A percentile compares a stretch with the other conserved stretches of the same genome.
Evolutionary conservation across 2,113 vertebrate genomes (phyloP).

Genomic region (Campylomormyrus numenius): DNA sequence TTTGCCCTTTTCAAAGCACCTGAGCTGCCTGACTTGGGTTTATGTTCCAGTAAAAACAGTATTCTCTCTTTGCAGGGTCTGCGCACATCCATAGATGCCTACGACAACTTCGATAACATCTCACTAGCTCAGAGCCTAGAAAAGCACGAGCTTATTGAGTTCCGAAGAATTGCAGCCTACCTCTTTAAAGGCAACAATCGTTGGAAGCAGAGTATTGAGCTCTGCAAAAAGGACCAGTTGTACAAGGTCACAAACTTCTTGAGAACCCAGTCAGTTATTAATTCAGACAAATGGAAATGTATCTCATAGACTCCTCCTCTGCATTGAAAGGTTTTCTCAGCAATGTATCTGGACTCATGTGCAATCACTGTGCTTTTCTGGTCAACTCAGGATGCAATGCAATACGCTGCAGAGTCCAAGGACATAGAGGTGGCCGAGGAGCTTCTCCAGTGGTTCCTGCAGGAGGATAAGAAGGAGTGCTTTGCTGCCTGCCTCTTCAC

Average conservation of each 20-base stretch:
- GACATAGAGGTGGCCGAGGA: slow-evolving; percentile 93
- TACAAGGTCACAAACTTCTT: slow-evolving; percentile 75
- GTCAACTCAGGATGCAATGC: slow-evolving; percentile 84
- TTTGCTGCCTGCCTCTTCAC: slow-evolving; percentile 97
- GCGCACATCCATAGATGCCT: slow-evolving; percentile 93
- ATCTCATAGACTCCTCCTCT: background rate
- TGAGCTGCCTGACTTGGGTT: background rate
- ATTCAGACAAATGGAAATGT: background rate
- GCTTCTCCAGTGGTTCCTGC: slow-evolving; percentile 93
- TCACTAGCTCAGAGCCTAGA: slow-evolving; percentile 92
- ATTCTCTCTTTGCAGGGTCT: slow-evolving; percentile 67
- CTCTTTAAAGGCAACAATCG: slow-evolving; percentile 99
- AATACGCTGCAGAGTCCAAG: slow-evolving; percentile 97
- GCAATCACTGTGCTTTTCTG: background rate
- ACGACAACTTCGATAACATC: slow-evolving; percentile 99
- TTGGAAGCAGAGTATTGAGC: slow-evolving; percentile 97
- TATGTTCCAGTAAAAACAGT: background rate
- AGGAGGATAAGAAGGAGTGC: slow-evolving; percentile 92
- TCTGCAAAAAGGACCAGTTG: slow-evolving; percentile 96
- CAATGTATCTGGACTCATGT: background rate
- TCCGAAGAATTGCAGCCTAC: slow-evolving; percentile 93
- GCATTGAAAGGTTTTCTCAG: background rate
- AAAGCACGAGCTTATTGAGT: slow-evolving; percentile 95
- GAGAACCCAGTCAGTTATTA: background rate
- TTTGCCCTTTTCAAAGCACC: background rate